Evolutionary conservation across 2,888 invertebrate genomes (phyloP).

Genomic region (Elysia crispata): DNA sequence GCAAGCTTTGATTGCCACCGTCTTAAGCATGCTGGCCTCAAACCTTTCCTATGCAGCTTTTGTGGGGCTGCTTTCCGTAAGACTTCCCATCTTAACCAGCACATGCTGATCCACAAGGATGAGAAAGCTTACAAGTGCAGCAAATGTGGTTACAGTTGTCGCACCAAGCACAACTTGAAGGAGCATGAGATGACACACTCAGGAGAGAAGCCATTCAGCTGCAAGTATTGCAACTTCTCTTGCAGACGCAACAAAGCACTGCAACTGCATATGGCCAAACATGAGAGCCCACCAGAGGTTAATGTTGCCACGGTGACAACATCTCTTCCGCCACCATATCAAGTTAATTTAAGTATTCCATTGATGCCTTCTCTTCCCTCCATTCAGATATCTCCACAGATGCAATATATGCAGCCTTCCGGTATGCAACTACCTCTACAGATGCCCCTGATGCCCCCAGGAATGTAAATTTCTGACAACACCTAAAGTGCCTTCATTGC

Average conservation of each 20-base stretch:
- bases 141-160: slow-evolving; percentile 41
- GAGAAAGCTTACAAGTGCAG: slow-evolving; percentile 47
- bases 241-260: slow-evolving; percentile 48
- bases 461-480: no score
- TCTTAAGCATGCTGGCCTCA: slow-evolving; percentile 46
- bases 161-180: slow-evolving; percentile 49
- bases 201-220: slow-evolving; percentile 47
- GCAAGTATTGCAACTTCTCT: slow-evolving; percentile 45
- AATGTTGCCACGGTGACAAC: no score
- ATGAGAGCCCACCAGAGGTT: slow-evolving; percentile 35
- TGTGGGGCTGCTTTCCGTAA: slow-evolving; percentile 46
- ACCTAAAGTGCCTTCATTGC: no score
- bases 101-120: slow-evolving; percentile 49
- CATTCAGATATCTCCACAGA: no score
- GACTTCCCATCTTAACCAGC: slow-evolving; percentile 46
- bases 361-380: no score
- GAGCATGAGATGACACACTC: slow-evolving; percentile 50
- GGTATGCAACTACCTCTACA: slow-evolving; percentile 30
- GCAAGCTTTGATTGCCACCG: slow-evolving; percentile 47
- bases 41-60: slow-evolving; percentile 44
- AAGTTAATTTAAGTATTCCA: no score
- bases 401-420: not conserved
- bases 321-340: no score
- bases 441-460: slow-evolving; percentile 27
- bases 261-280: slow-evolving; percentile 45